Conservation (phyloP, 1,140 invertebrate species). For the Pentalonia nigronervosa region DNA sequence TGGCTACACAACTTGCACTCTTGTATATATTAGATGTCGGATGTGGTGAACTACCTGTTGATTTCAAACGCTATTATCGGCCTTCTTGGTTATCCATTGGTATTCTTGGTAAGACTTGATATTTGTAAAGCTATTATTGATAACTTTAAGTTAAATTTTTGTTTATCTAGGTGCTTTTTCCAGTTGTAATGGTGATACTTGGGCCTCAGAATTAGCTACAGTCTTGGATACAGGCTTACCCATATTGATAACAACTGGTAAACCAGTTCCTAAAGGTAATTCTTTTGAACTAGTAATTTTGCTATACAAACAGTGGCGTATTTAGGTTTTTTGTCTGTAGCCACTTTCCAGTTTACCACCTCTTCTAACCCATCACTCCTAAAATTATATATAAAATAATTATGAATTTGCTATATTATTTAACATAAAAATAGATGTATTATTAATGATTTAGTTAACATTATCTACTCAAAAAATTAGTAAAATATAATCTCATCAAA, state of each 20-base stretch:
- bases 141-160: neutral
- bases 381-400: too few species aligned
- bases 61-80: slow-evolving; percentile 79
- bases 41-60: slow-evolving; percentile 78
- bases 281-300: neutral
- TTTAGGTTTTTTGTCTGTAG: too few species aligned
- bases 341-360: too few species aligned
- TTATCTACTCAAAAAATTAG: too few species aligned
- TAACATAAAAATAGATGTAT: too few species aligned
- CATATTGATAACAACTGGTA: slow-evolving; percentile 77
- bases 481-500: too few species aligned
- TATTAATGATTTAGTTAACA: too few species aligned
- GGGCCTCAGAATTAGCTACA: slow-evolving; percentile 88
- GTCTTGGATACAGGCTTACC: slow-evolving; percentile 76
- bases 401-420: too few species aligned
- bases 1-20: slow-evolving; percentile 79
- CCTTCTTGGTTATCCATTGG: slow-evolving; percentile 83
- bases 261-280: slow-evolving; percentile 77
- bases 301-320: too few species aligned
- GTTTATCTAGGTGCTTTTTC: slow-evolving; percentile 72
- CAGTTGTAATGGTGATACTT: slow-evolving; percentile 89
- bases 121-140: neutral
- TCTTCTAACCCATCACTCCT: too few species aligned
- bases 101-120: slow-evolving; percentile 71
- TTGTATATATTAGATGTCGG: slow-evolving; percentile 84